Percentiles rank a stretch among this genome's conserved stretches.
These are phyloP conservation scores for Cerastis leucographa DNA, from an alignment of 2,888 invertebrate genomes.

Conservation along the genomic window DNA sequence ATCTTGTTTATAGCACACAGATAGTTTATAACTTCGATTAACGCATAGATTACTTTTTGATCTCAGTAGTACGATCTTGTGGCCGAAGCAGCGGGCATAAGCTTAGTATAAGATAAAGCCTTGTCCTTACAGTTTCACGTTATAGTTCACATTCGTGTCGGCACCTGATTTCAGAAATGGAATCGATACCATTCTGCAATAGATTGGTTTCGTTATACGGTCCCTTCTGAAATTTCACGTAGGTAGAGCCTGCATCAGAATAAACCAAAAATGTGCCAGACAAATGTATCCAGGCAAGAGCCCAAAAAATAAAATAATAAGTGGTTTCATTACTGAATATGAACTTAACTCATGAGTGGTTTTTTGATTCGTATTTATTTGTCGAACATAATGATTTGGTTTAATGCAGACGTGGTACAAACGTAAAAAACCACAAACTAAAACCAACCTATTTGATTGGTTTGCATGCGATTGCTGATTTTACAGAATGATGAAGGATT, in stretches of 20 bases:
- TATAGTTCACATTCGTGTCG: constrained; percentile 11
- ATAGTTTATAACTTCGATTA: background rate
- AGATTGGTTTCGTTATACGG: constrained; percentile 42
- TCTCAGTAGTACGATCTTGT: background rate
- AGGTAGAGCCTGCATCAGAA: background rate
- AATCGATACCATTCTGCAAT: background rate
- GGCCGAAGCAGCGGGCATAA: background rate
- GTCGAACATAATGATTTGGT: constrained; percentile 16
- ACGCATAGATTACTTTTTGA: background rate
- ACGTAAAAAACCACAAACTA: constrained; percentile 27
- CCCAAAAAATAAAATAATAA: background rate
- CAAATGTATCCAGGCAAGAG: constrained; percentile 7
- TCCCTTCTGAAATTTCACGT: background rate
- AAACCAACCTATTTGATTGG: constrained; percentile 29
- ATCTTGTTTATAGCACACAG: no score
- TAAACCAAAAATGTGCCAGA: constrained; percentile 9
- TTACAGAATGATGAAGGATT: constrained; percentile 6
- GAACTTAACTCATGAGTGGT: constrained; percentile 9
- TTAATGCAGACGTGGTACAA: background rate
- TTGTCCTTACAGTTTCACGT: background rate
- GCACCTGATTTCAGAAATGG: constrained; percentile 4
- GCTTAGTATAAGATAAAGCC: background rate
- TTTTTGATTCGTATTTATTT: background rate
- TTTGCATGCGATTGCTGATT: constrained; percentile 6
- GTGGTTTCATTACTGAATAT: background rate